These are phyloP conservation scores for Carettochelys insculpta DNA, from an alignment of 2,113 vertebrate species.

Conservation along the genomic window DNA sequence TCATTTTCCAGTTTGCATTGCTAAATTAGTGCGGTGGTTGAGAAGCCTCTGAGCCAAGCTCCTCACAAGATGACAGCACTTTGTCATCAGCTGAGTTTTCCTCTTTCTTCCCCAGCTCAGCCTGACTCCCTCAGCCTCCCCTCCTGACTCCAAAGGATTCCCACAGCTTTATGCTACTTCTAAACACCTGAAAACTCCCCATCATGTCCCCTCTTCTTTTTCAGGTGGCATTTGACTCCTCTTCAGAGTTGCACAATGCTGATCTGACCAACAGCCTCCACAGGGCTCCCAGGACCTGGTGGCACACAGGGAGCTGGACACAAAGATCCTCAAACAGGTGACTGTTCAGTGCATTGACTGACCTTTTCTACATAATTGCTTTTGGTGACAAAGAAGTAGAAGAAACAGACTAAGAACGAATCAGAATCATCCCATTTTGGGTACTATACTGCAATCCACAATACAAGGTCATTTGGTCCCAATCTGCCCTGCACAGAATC, in stretches of 20 bases:
- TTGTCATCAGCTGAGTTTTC: neutral
- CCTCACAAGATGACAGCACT: neutral
- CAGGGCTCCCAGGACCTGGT: neutral
- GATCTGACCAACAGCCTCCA: neutral
- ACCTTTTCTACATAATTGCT: neutral
- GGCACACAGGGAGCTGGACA: neutral
- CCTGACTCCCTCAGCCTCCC: neutral
- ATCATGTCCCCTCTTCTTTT: neutral
- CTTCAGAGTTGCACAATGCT: neutral
- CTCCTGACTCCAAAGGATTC: neutral
- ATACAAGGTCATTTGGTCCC: neutral
- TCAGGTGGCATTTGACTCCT: neutral
- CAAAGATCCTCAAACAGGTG: neutral
- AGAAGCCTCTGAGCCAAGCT: neutral
- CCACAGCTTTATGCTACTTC: neutral
- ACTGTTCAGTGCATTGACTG: neutral
- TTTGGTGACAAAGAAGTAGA: neutral
- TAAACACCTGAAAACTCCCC: neutral
- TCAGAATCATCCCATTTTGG: neutral
- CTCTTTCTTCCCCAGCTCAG: neutral
- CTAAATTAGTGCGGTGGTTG: neutral
- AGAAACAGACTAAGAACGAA: neutral
- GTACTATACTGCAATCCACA: neutral
- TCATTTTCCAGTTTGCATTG: neutral
- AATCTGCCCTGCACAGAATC: neutral